Evolutionary conservation across 2,797 vertebrate species (phyloP), one percentile per base, ranked within the genome.

Genomic region (Gephyroberyx darwinii): DNA sequence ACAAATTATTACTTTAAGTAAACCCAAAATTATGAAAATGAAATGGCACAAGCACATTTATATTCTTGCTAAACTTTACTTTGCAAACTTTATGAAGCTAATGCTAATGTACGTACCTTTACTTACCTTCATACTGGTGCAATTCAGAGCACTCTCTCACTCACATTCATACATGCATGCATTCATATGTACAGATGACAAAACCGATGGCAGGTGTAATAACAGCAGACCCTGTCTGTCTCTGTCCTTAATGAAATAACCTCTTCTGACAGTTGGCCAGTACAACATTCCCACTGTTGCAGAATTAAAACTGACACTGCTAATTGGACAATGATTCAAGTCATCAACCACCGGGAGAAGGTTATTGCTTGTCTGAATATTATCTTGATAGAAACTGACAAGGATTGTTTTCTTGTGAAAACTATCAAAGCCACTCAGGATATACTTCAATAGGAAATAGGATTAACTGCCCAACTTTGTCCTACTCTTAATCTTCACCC

Each of bases 301-400:
- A 89, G 90, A 88, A 92, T 91, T 88, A 84, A 90, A 91, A 83
- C 78, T 81, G 86, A 91, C 81, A 82, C 71, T 77, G 81, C 53
- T 90, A 89, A 92, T 88, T 90, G 84, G 88, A 87, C 84, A 84
- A 76, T 87, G 81, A 91, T 90, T 90, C 81, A 84, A 88, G 74
- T 81, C 82, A 83, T 88, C 81, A 84, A 80, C 74, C 77, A 58
- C 69, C 53, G 65, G 59, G 75, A 84, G 77, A 88, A 89, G 84
- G 88, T 89, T 86, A 91, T 72, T 79, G 65, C 74, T 84, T 82
- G 75, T 82, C 77, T 55, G 71, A 81, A 59, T 65, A 63, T 86
- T 78, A 86, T 83, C 74, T 61, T 77, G 71, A 62, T 71, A 47
- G 35, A 74, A 59, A 65, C 41, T 14, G 45, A 75, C 53, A 61